phyloP scores from a whole-genome alignment of 2,888 invertebrate species.

The Tinea trinotella region DNA sequence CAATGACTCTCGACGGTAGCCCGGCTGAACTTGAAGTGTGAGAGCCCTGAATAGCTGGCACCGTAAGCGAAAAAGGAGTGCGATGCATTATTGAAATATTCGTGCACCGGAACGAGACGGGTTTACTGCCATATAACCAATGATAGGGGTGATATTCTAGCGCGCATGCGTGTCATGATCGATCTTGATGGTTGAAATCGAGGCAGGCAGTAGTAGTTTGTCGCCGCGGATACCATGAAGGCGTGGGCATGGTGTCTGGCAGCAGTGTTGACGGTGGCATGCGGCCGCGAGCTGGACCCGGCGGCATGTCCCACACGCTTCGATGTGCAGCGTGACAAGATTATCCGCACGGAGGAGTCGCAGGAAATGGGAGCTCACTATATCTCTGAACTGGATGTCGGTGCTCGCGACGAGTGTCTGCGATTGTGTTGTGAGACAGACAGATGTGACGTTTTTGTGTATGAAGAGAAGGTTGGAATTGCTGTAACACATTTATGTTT shows the following conservation, averaged over 20 bases:
- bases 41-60: neutral
- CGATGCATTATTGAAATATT: neutral
- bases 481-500: too few species aligned
- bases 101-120: neutral
- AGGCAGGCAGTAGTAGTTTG: neutral
- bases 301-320: constrained; percentile 82
- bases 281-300: constrained; percentile 71
- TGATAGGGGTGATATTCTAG: neutral
- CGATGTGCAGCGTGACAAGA: constrained; percentile 89
- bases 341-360: constrained; percentile 92
- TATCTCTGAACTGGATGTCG: constrained; percentile 87
- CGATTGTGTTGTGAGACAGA: constrained; percentile 90
- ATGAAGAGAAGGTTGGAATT: constrained; percentile 95
- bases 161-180: constrained; percentile 39
- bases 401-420: constrained; percentile 85
- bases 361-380: constrained; percentile 90
- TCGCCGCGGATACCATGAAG: constrained; percentile 14
- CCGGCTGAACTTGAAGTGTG: neutral
- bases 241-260: constrained; percentile 34
- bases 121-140: neutral
- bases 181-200: constrained; percentile 26
- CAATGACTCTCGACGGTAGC: neutral
- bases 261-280: constrained; percentile 33
- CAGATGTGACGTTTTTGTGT: constrained; percentile 91
- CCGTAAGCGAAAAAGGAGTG: constrained; percentile 4